Percentiles rank a stretch among this genome's conserved stretches.
Conservation (phyloP, 2,888 invertebrate genomes). For the Drosophila lutescens region DNA sequence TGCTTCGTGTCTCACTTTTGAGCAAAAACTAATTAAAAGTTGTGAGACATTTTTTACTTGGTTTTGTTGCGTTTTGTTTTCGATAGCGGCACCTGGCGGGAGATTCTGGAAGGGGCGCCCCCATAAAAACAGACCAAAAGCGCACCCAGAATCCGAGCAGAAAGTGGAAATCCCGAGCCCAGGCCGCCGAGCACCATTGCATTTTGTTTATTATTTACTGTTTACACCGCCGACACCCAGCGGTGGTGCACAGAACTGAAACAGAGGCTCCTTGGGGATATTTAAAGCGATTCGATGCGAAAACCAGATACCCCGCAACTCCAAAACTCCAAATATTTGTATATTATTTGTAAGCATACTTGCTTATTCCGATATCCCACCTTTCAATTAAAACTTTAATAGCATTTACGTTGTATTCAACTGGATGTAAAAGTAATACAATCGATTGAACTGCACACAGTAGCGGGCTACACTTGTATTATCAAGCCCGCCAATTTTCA, state of each 20-base stretch:
- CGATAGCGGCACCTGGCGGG: conserved; percentile 53
- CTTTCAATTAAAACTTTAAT: too few relatives aligned
- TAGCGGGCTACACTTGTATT: conserved; percentile 36
- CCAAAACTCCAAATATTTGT: too few relatives aligned
- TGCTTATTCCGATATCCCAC: too few relatives aligned
- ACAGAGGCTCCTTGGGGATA: not conserved
- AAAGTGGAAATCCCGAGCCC: not conserved
- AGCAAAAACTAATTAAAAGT: conserved; percentile 85
- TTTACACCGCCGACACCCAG: conserved; percentile 65
- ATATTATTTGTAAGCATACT: too few relatives aligned
- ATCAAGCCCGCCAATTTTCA: conserved; percentile 22
- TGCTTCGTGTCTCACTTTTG: conserved; percentile 70
- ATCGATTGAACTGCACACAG: not conserved
- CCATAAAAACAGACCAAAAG: conserved; percentile 37
- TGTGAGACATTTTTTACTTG: conserved; percentile 82
- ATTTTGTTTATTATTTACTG: conserved; percentile 71
- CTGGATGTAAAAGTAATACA: too few relatives aligned
- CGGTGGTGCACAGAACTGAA: not conserved
- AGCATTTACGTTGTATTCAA: too few relatives aligned
- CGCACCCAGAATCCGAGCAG: conserved; percentile 8
- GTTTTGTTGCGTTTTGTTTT: conserved; percentile 50
- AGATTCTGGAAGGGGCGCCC: conserved; percentile 6
- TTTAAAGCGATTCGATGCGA: not conserved
- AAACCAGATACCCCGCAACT: not conserved
- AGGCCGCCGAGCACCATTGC: conserved; percentile 1